Conservation (phyloP, 2,888 invertebrate species). For the Caenorhabditis sp. region DNA sequence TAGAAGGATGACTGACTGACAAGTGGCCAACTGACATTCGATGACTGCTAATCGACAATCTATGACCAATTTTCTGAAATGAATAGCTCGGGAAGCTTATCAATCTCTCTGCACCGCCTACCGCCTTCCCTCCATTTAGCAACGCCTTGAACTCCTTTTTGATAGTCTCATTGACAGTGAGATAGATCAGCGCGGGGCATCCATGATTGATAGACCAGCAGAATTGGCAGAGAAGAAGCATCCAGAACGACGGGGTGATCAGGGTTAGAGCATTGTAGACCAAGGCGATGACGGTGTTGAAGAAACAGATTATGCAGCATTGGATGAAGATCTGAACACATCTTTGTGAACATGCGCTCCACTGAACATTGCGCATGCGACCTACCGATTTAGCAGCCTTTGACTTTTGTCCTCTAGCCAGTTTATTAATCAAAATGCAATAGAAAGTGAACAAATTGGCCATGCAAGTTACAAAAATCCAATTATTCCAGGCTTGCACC, state of each 20-base stretch:
- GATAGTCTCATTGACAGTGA: slow-evolving; percentile 48
- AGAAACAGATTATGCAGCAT: slow-evolving; percentile 54
- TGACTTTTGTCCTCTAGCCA: slow-evolving; percentile 43
- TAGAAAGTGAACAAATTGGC: slow-evolving; percentile 34
- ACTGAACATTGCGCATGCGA: too few relatives aligned
- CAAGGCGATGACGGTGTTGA: slow-evolving; percentile 42
- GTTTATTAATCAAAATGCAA: slow-evolving; percentile 21
- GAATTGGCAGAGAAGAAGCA: slow-evolving; percentile 35
- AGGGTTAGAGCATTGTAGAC: slow-evolving; percentile 40
- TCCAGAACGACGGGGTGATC: slow-evolving; percentile 31
- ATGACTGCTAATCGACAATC: neutral
- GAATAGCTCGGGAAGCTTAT: too few relatives aligned
- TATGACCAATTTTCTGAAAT: neutral
- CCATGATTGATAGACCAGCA: slow-evolving; percentile 50
- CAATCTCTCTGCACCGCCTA: neutral
- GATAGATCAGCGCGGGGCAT: slow-evolving; percentile 43
- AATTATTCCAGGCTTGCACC: slow-evolving; percentile 52
- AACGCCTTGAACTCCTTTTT: slow-evolving; percentile 39
- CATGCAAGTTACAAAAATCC: slow-evolving; percentile 44
- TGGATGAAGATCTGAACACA: slow-evolving; percentile 43
- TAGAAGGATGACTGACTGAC: neutral
- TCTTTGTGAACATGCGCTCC: too few relatives aligned
- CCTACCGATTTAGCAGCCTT: slow-evolving; percentile 37
- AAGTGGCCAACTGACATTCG: neutral
- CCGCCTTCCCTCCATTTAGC: neutral